phyloP scores from a whole-genome alignment of 1,140 invertebrate species.

The Fopius arisanus region DNA sequence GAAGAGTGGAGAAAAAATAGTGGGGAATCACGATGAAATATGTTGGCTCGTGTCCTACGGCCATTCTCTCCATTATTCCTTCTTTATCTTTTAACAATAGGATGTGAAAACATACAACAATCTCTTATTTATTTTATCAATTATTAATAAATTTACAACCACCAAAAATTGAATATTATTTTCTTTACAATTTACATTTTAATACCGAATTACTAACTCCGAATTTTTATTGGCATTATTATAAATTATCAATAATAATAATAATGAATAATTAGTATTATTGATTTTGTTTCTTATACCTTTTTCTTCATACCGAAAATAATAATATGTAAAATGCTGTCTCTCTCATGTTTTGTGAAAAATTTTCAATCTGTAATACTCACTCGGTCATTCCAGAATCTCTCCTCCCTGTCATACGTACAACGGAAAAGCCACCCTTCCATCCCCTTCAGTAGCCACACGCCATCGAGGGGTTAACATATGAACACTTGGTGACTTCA shows the following conservation, averaged over 20 bases:
- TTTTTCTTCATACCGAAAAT: too few species aligned
- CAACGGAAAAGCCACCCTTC: not conserved
- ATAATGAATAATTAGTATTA: too few species aligned
- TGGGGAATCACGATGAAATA: conserved; percentile 25
- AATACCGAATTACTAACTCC: too few species aligned
- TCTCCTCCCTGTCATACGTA: conserved; percentile 26
- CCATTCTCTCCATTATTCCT: conserved; percentile 14
- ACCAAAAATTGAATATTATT: too few species aligned
- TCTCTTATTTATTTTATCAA: too few species aligned
- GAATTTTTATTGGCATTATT: too few species aligned
- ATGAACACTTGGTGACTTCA: conserved; percentile 61
- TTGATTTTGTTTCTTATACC: too few species aligned
- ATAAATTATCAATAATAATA: too few species aligned
- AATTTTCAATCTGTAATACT: not conserved
- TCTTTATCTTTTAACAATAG: conserved; percentile 10
- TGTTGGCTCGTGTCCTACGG: conserved; percentile 22
- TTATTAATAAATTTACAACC: too few species aligned
- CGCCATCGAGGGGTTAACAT: conserved; percentile 46
- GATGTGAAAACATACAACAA: not conserved
- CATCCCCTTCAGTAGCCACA: conserved; percentile 33
- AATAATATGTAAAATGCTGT: not conserved
- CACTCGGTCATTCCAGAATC: conserved; percentile 34
- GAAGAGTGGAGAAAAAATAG: conserved; percentile 4
- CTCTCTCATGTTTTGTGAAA: not conserved
- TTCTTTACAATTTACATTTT: too few species aligned